Conservation (phyloP, 2,888 invertebrate genomes). For the Neoaliturus tenellus region DNA sequence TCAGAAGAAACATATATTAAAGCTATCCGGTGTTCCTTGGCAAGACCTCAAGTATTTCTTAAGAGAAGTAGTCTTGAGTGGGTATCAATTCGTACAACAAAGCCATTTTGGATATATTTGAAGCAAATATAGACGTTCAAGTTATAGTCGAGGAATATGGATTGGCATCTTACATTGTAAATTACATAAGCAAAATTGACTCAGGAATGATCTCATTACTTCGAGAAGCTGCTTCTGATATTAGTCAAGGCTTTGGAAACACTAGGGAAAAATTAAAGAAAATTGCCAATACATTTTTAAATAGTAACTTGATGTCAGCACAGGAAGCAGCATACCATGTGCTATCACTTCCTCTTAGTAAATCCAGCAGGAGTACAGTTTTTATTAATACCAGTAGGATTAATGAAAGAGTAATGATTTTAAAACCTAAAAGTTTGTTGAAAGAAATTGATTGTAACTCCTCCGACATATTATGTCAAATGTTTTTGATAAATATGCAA, state of each 20-base stretch:
- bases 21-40: background rate
- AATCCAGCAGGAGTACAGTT: background rate
- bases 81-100: slow-evolving; percentile 17
- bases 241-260: slow-evolving; percentile 10
- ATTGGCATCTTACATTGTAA: background rate
- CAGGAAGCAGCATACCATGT: background rate
- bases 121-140: slow-evolving; percentile 25
- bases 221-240: background rate
- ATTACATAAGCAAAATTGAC: slow-evolving; percentile 30
- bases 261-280: slow-evolving; percentile 15
- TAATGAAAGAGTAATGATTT: slow-evolving; percentile 2
- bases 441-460: background rate
- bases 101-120: background rate
- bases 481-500: slow-evolving; percentile 24
- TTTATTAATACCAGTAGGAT: slow-evolving; percentile 26
- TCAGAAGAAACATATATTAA: background rate
- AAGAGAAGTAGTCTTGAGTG: slow-evolving; percentile 28
- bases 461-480: slow-evolving; percentile 18
- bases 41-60: slow-evolving; percentile 26
- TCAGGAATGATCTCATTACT: background rate
- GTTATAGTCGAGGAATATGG: slow-evolving; percentile 12
- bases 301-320: slow-evolving; percentile 5
- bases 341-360: background rate
- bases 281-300: background rate
- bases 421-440: slow-evolving; percentile 8